phyloP scores from a whole-genome alignment of 2,888 invertebrate genomes.

The Phyllotreta cruciferae region DNA sequence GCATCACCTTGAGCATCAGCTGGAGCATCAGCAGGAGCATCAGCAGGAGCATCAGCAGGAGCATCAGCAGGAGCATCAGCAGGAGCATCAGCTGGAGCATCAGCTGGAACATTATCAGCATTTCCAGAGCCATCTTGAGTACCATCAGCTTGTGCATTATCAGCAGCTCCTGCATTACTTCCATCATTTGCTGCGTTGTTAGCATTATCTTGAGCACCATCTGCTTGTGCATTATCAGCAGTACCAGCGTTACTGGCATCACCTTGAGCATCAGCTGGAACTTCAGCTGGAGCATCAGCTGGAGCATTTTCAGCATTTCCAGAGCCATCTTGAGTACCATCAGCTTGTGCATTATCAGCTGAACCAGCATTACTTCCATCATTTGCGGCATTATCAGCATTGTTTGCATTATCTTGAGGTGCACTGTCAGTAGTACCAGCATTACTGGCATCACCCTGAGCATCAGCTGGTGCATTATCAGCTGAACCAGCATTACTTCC shows the following conservation, averaged over 20 bases:
- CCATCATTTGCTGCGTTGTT: not conserved
- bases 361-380: conserved; percentile 3
- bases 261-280: no score
- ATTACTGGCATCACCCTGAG: not conserved
- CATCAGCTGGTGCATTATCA: not conserved
- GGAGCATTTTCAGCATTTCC: no score
- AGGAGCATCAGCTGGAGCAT: not conserved
- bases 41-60: no score
- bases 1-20: no score
- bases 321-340: not conserved
- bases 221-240: not conserved
- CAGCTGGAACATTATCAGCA: conserved; percentile 1
- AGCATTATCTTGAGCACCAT: not conserved
- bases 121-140: not conserved
- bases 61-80: not conserved
- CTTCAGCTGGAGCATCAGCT: no score
- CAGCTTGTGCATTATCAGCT: not conserved
- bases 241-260: not conserved
- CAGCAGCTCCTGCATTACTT: not conserved
- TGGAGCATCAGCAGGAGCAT: not conserved
- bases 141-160: conserved; percentile 1
- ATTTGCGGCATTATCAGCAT: no score
- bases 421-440: not conserved
- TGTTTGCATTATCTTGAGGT: not conserved
- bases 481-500: not conserved